Conservation (phyloP, 2,113 vertebrate genomes). For the Zosterops japonicus region DNA sequence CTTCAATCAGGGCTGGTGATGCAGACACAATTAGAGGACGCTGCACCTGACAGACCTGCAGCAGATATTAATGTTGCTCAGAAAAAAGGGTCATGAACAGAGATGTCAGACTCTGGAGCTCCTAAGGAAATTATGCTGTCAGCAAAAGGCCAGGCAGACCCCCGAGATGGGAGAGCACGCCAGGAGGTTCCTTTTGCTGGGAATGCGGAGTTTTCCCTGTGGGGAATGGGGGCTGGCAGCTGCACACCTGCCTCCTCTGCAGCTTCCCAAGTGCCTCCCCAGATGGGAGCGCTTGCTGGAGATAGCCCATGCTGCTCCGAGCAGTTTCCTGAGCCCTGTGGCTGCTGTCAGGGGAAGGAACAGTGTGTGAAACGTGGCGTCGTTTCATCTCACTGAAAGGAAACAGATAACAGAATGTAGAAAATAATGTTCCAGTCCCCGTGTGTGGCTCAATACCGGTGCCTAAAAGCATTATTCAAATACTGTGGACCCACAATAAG, state of each 20-base stretch:
- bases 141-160: constrained; percentile 59
- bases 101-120: constrained; percentile 38
- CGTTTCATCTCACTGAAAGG: neutral
- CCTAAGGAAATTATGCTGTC: constrained; percentile 26
- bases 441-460: neutral
- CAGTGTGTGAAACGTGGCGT: neutral
- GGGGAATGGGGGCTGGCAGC: constrained; percentile 37
- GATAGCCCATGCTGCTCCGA: neutral
- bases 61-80: neutral
- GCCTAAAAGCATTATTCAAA: neutral
- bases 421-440: neutral
- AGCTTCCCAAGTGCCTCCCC: constrained; percentile 45
- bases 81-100: neutral
- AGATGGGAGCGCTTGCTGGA: constrained; percentile 23
- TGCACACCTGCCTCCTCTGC: constrained; percentile 50
- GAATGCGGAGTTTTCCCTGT: constrained; percentile 24
- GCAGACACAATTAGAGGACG: neutral
- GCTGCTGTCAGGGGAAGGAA: constrained; percentile 53
- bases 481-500: neutral
- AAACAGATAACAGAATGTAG: neutral
- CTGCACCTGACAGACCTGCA: constrained; percentile 54
- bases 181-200: constrained; percentile 48
- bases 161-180: neutral
- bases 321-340: constrained; percentile 29
- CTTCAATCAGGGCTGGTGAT: neutral